phyloP scores from a whole-genome alignment of 2,113 vertebrate genomes.

The Zosterops japonicus region DNA sequence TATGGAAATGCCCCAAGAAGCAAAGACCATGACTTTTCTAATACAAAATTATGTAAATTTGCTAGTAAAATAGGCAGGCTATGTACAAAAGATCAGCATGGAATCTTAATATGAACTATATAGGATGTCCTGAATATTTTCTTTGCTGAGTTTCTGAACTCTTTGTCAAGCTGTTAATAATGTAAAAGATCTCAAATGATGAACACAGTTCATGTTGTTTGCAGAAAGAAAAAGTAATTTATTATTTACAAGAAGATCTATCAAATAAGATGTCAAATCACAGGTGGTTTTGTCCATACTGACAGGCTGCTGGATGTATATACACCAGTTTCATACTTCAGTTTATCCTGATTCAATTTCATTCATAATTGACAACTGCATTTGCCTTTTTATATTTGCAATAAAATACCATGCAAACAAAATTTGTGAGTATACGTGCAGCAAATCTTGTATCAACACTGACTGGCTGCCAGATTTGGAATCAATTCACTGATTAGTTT shows the following conservation, averaged over 20 bases:
- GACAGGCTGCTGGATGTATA: not conserved
- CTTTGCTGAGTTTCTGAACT: not conserved
- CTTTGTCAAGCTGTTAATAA: not conserved
- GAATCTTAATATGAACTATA: not conserved
- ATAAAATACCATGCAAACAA: constrained; percentile 11
- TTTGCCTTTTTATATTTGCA: constrained; percentile 25
- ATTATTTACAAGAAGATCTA: not conserved
- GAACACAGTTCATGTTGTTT: not conserved
- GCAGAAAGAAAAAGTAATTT: not conserved
- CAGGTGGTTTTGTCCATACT: not conserved
- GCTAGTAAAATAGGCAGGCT: not conserved
- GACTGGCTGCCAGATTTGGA: not conserved
- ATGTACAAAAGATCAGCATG: not conserved
- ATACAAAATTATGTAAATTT: not conserved
- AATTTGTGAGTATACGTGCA: not conserved
- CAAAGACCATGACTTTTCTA: not conserved
- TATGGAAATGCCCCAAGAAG: not conserved
- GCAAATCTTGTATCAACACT: not conserved
- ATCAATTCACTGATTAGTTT: not conserved
- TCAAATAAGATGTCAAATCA: not conserved
- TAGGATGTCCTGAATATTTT: not conserved
- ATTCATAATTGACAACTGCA: constrained; percentile 1
- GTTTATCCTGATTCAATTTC: not conserved
- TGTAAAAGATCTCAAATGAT: not conserved
- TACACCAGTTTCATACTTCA: not conserved